Evolutionary conservation across 2,797 vertebrate species (phyloP).

Genomic region (Chelonia mydas): DNA sequence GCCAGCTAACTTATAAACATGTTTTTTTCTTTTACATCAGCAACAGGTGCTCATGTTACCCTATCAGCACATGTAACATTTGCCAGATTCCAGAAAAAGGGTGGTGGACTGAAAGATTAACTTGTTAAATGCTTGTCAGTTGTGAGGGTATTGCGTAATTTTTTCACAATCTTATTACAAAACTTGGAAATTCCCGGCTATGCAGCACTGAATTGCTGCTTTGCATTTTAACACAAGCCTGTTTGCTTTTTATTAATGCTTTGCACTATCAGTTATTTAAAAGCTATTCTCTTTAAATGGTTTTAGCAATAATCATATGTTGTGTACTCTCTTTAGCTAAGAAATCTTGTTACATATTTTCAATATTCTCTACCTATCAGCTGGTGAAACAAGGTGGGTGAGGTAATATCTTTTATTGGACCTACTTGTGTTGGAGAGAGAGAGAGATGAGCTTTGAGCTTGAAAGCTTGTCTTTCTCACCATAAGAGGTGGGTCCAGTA

Average conservation of each 20-base stretch:
- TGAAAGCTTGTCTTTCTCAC: no score
- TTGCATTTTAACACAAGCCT: rapidly evolving
- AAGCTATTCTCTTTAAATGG: neutral
- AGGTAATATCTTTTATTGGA: neutral
- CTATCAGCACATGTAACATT: neutral
- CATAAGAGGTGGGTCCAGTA: no score
- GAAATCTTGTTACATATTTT: neutral
- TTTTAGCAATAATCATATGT: neutral
- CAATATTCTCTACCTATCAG: neutral
- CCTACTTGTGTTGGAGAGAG: neutral
- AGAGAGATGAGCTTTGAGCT: neutral
- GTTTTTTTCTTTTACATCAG: neutral
- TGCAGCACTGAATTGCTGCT: neutral
- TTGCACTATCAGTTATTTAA: neutral
- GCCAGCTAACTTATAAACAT: neutral
- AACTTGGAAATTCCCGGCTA: neutral
- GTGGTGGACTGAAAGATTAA: neutral
- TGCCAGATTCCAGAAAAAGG: neutral
- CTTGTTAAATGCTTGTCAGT: neutral
- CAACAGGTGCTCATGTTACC: slow-evolving; percentile 31
- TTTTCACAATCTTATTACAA: slow-evolving; percentile 5
- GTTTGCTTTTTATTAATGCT: neutral
- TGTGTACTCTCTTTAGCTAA: neutral
- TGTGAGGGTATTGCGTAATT: neutral
- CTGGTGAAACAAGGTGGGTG: neutral